These are phyloP conservation scores for Oreochromis mossambicus DNA, from an alignment of 2,797 vertebrate species.

Conservation along the genomic window DNA sequence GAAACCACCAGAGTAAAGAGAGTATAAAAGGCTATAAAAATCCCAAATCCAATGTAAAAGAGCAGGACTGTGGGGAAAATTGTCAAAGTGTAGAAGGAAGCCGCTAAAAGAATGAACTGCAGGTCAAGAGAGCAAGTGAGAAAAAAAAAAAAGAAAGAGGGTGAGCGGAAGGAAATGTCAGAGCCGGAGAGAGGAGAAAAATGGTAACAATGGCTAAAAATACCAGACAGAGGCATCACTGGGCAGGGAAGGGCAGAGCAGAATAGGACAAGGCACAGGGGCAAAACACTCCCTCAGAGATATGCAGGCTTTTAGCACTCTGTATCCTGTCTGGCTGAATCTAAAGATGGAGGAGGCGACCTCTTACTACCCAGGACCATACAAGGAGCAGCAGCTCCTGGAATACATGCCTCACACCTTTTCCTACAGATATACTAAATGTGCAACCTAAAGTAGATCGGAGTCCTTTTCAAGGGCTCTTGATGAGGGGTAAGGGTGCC, in stretches of 20 bases:
- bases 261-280: slow-evolving; percentile 15
- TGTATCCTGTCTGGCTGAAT: neutral
- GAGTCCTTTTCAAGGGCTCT: neutral
- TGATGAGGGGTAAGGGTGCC: neutral
- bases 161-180: slow-evolving; percentile 57
- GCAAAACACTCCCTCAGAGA: slow-evolving; percentile 23
- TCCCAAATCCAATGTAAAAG: neutral
- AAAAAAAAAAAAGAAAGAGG: neutral
- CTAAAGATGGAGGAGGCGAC: neutral
- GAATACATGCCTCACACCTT: slow-evolving; percentile 4
- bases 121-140: slow-evolving; percentile 17
- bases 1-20: slow-evolving; percentile 16
- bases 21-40: neutral
- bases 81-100: slow-evolving; percentile 11
- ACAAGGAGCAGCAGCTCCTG: slow-evolving; percentile 4
- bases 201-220: slow-evolving; percentile 66
- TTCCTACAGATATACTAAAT: neutral
- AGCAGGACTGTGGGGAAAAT: neutral
- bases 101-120: neutral
- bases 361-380: neutral
- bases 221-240: slow-evolving; percentile 36
- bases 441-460: neutral
- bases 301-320: neutral
- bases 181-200: slow-evolving; percentile 39
- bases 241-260: slow-evolving; percentile 31